These are phyloP conservation scores for Phengaris arion DNA, from an alignment of 2,888 invertebrate species.

Conservation along the genomic window DNA sequence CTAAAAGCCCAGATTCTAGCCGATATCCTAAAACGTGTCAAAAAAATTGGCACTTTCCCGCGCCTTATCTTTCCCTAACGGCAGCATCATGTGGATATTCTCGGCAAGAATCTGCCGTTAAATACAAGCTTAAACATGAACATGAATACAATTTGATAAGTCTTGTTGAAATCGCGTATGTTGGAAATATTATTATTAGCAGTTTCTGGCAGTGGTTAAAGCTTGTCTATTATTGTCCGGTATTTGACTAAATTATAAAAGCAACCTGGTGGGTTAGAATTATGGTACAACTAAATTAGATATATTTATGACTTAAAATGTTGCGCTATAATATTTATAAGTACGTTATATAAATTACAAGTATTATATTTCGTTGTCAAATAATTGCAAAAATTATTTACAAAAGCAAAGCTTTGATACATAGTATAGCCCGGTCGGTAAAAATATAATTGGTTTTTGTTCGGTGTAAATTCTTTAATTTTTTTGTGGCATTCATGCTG, in stretches of 20 bases:
- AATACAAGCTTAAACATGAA: not conserved
- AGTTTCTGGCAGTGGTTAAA: constrained; percentile 13
- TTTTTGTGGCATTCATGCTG: not conserved
- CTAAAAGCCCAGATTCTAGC: not conserved
- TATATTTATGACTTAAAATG: not conserved
- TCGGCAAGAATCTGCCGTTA: not conserved
- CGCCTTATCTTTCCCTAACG: not conserved
- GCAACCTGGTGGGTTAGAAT: constrained; percentile 11
- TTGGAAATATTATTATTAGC: not conserved
- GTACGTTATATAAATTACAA: not conserved
- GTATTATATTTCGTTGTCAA: not conserved
- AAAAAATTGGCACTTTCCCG: not conserved
- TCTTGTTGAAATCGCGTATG: not conserved
- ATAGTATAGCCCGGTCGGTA: not conserved
- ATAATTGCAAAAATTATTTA: not conserved
- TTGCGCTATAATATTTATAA: not conserved
- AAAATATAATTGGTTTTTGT: not conserved
- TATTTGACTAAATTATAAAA: not conserved
- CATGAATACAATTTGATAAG: not conserved
- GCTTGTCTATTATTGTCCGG: constrained; percentile 24
- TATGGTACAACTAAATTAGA: not conserved
- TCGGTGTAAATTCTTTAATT: not conserved
- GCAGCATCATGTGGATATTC: not conserved
- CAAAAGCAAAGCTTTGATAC: not conserved
- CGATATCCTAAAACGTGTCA: not conserved